Percentiles rank a stretch among this genome's conserved stretches.
Conservation (phyloP, 2,888 invertebrate genomes). For the Stenurella melanura region DNA sequence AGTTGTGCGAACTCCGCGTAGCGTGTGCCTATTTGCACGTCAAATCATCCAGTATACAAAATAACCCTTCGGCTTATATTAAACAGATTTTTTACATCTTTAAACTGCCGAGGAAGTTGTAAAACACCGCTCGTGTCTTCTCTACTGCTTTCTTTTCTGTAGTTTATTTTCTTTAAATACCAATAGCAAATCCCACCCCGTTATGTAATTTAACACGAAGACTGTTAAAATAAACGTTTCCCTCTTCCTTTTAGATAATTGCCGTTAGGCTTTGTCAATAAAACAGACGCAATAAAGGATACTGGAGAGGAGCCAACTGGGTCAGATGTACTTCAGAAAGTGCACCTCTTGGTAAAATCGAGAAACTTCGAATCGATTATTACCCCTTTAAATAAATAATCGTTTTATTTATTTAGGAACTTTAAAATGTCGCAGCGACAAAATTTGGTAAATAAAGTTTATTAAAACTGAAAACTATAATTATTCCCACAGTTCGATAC, state of each 20-base stretch:
- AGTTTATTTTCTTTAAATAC: conserved; percentile 12
- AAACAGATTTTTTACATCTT: neutral
- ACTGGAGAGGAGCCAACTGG: conserved; percentile 13
- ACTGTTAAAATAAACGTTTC: conserved; percentile 15
- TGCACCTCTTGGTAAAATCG: neutral
- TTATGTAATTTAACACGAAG: conserved; percentile 9
- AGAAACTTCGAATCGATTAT: neutral
- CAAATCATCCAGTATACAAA: too few relatives aligned
- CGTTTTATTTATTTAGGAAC: too few relatives aligned
- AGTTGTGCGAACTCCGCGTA: too few relatives aligned
- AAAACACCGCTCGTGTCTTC: neutral
- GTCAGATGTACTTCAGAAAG: conserved; percentile 9
- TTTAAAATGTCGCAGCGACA: too few relatives aligned
- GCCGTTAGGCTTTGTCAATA: neutral
- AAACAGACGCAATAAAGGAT: conserved; percentile 6
- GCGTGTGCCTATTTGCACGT: too few relatives aligned
- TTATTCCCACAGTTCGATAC: too few relatives aligned
- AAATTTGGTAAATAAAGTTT: too few relatives aligned
- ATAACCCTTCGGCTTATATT: too few relatives aligned
- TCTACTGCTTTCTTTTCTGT: neutral
- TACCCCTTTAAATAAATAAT: too few relatives aligned
- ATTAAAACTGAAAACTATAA: too few relatives aligned
- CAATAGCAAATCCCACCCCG: neutral
- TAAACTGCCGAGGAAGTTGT: neutral
- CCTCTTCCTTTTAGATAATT: conserved; percentile 1